Conservation (phyloP, 2,888 invertebrate genomes). For the Ophraella communa region DNA sequence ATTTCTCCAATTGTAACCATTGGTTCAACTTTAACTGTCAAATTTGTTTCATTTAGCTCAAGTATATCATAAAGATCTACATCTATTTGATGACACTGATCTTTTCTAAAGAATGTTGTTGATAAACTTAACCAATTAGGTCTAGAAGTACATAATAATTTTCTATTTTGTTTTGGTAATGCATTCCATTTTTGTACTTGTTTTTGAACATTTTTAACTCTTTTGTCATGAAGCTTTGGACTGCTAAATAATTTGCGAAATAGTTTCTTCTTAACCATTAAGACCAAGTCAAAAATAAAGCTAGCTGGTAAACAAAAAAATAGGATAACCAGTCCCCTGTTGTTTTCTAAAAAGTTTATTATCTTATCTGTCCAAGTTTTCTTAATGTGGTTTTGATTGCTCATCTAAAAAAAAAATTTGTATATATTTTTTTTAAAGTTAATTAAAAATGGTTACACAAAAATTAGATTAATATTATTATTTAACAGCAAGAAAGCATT, state of each 20-base stretch:
- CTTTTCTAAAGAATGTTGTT: conserved; percentile 71
- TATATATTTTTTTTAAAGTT: no score
- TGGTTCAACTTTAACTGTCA: conserved; percentile 71
- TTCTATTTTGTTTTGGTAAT: conserved; percentile 59
- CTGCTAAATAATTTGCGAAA: conserved; percentile 56
- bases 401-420: conserved; percentile 40
- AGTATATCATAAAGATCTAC: conserved; percentile 71
- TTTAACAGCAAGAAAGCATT: no score
- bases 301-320: conserved; percentile 73
- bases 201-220: conserved; percentile 62
- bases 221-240: conserved; percentile 59
- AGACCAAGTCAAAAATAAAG: conserved; percentile 65
- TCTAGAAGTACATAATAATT: conserved; percentile 69
- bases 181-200: conserved; percentile 65
- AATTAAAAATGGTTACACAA: no score
- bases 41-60: conserved; percentile 63
- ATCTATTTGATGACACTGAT: conserved; percentile 67
- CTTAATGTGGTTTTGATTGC: background rate
- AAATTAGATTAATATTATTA: no score
- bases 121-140: conserved; percentile 76
- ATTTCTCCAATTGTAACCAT: conserved; percentile 73
- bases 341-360: conserved; percentile 66
- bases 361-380: conserved; percentile 49
- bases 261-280: conserved; percentile 58
- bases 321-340: conserved; percentile 68